phyloP scores from a whole-genome alignment of 2,113 vertebrate genomes.

The Cephalopholis sonnerati region DNA sequence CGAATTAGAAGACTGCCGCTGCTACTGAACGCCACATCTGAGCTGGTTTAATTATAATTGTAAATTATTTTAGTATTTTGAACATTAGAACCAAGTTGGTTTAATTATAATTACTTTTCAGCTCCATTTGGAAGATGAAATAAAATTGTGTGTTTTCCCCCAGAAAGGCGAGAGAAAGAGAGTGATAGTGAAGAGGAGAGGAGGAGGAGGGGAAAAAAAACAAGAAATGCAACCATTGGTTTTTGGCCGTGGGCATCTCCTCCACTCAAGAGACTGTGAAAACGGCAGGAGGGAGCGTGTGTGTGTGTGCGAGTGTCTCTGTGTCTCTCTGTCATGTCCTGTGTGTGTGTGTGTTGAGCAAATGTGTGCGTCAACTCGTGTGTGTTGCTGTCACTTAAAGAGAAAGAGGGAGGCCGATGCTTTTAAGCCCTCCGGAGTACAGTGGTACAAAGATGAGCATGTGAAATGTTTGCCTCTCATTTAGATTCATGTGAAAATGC shows the following conservation, averaged over 20 bases:
- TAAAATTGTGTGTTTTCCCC: conserved; percentile 67
- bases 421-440: conserved; percentile 67
- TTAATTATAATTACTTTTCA: conserved; percentile 79
- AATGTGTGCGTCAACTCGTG: conserved; percentile 49
- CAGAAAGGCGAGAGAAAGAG: conserved; percentile 45
- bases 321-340: conserved; percentile 49
- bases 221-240: conserved; percentile 70
- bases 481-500: conserved; percentile 51
- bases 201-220: background rate
- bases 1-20: conserved; percentile 57
- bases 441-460: conserved; percentile 65
- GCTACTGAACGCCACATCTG: conserved; percentile 62
- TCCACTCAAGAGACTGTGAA: conserved; percentile 78
- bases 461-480: conserved; percentile 69
- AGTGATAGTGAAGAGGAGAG: conserved; percentile 43
- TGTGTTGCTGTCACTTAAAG: conserved; percentile 73
- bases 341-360: conserved; percentile 26
- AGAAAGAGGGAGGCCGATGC: conserved; percentile 61
- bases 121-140: conserved; percentile 72
- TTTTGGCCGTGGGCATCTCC: conserved; percentile 77
- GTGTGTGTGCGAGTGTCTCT: conserved; percentile 34
- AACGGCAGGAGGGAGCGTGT: conserved; percentile 67
- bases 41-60: conserved; percentile 79
- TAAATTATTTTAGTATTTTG: conserved; percentile 77
- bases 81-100: conserved; percentile 76